Evolutionary conservation across 2,113 vertebrate genomes (phyloP).

Genomic region (Eublepharis macularius): DNA sequence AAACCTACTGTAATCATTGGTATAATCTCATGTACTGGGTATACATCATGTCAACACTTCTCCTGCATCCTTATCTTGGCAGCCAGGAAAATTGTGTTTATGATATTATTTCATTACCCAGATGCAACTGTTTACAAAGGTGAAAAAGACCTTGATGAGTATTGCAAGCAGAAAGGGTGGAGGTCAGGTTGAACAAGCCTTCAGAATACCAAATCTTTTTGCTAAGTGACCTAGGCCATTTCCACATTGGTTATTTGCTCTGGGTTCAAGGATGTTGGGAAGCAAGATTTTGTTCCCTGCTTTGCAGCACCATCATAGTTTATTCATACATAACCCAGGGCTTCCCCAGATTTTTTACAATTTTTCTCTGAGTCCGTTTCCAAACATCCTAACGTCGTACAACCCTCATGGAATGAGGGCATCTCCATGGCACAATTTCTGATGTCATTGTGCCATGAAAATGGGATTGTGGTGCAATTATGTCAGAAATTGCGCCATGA

Average conservation of each 20-base stretch:
- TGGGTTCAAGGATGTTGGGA: too few relatives aligned
- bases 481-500: too few relatives aligned
- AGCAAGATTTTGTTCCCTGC: too few relatives aligned
- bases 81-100: constrained; percentile 56
- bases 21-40: constrained; percentile 44
- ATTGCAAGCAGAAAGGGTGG: constrained; percentile 32
- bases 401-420: too few relatives aligned
- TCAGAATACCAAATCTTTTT: constrained; percentile 20
- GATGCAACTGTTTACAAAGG: constrained; percentile 52
- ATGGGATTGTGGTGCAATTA: too few relatives aligned
- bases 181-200: background rate
- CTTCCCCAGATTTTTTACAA: background rate
- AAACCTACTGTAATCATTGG: constrained; percentile 32
- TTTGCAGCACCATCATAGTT: too few relatives aligned
- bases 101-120: constrained; percentile 62
- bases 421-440: too few relatives aligned
- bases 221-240: constrained; percentile 14
- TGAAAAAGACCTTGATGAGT: constrained; percentile 65
- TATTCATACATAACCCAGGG: too few relatives aligned
- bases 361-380: too few relatives aligned
- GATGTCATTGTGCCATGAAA: too few relatives aligned
- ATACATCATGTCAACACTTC: constrained; percentile 63
- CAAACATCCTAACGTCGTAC: too few relatives aligned
- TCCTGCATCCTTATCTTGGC: constrained; percentile 59
- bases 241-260: too few relatives aligned